phyloP scores from a whole-genome alignment of 2,888 invertebrate genomes.

The Pycnomerus fuliginosus region DNA sequence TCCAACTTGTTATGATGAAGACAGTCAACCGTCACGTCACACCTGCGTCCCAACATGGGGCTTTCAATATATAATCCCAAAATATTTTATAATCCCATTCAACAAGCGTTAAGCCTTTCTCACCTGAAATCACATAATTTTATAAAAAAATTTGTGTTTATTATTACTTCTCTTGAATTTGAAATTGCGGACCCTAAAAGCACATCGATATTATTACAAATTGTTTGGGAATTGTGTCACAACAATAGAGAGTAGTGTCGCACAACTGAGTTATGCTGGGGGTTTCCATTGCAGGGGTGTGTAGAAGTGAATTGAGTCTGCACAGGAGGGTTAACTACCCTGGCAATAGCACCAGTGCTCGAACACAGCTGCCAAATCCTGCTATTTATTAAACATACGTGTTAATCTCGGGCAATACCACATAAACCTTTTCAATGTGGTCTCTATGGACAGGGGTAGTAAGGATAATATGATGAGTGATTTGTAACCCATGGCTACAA shows the following conservation, averaged over 20 bases:
- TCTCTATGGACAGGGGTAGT: slow-evolving; percentile 21
- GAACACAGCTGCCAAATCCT: slow-evolving; percentile 53
- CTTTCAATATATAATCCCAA: slow-evolving; percentile 28
- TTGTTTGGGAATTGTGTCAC: slow-evolving; percentile 53
- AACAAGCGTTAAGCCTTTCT: slow-evolving; percentile 7
- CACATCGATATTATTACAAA: slow-evolving; percentile 56
- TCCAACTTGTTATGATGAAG: slow-evolving; percentile 34
- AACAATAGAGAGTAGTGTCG: slow-evolving; percentile 44
- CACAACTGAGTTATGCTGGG: background rate
- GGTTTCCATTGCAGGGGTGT: slow-evolving; percentile 1
- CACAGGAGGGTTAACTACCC: slow-evolving; percentile 42
- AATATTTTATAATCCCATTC: slow-evolving; percentile 25
- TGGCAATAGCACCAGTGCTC: slow-evolving; percentile 40
- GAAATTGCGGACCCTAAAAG: slow-evolving; percentile 53
- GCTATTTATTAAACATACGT: slow-evolving; percentile 57
- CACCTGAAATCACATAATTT: no score
- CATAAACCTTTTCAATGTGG: slow-evolving; percentile 24
- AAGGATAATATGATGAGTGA: slow-evolving; percentile 35
- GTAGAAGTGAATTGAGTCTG: slow-evolving; percentile 1
- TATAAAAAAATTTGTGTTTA: no score
- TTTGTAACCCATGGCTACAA: slow-evolving; percentile 48
- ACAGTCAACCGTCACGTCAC: slow-evolving; percentile 31
- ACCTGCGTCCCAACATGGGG: slow-evolving; percentile 25
- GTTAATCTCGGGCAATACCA: slow-evolving; percentile 48
- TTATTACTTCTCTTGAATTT: no score